Evolutionary conservation across 2,797 vertebrate species (phyloP), one percentile per base, ranked within the genome.

Genomic region (Trachops cirrhosus): DNA sequence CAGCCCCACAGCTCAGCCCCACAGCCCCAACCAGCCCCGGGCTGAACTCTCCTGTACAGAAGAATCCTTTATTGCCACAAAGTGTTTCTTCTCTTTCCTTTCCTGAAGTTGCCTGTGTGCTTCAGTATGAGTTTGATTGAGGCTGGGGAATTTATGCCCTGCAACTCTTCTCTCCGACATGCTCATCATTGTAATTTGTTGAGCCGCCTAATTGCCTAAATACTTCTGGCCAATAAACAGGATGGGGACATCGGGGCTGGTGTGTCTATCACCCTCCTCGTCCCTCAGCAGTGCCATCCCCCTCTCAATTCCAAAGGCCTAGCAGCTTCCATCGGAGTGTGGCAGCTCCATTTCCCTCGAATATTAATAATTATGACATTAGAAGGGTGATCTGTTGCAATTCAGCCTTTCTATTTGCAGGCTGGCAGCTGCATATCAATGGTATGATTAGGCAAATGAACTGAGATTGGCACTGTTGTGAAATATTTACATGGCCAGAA

Each of bases 281-380:
- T 68, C 37, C 82, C 86, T 77, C 83, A 68, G 95, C 22, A 64
- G 54, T 41, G 37, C 83, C 48, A 0, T 48, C 75, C 89, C 86
- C 85, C 34, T 79, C 73, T 88, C 94, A 90, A 94, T 83, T 91
- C 62, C 26, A 92, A 89, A 86, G 78, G 92, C 71, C 97, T 70
- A 93, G 93, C 39, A 26, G 86, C 86, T 93, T 92, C 29, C 95
- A 82, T 64, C 6, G 5, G 90, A 77, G 92, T 54, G 52, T 14
- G 34, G 83, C 89, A 59, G 88, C 92, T 97, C 96, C 94, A 95
- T 96, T 97, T 96, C 94, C 93, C 94, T 97, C 70, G 95, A 96
- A 96, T 97, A 98, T 98, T 97, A 98, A 98, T 98, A 98, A 98
- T 98, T 98, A 98, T 97, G 95, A 96, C 97, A 98, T 98, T 98